Percentiles rank a stretch among this genome's conserved stretches.
phyloP scores from a whole-genome alignment of 2,113 vertebrate species.

The Colinus virginianus region DNA sequence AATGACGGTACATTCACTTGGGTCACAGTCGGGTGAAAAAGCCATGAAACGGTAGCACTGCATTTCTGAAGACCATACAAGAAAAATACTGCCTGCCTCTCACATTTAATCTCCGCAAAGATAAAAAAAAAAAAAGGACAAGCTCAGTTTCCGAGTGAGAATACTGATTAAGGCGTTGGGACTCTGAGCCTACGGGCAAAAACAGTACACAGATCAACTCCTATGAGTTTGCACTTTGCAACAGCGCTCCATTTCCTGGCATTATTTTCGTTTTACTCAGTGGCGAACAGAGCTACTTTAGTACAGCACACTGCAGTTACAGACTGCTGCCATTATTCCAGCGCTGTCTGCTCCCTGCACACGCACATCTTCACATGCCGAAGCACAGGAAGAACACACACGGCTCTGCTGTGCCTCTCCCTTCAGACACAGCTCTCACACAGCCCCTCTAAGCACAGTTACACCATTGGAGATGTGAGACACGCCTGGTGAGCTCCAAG shows the following conservation, averaged over 20 bases:
- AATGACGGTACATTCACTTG: neutral
- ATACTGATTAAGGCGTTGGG: slow-evolving; percentile 41
- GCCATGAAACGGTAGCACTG: neutral
- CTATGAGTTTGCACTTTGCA: neutral
- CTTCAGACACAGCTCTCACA: neutral
- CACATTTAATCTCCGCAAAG: slow-evolving; percentile 13
- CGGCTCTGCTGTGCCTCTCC: neutral
- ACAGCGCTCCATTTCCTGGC: neutral
- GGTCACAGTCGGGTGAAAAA: slow-evolving; percentile 58
- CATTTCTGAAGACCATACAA: slow-evolving; percentile 48
- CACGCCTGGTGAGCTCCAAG: neutral
- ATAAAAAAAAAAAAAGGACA: neutral
- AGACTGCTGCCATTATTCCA: neutral
- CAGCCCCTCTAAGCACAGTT: neutral
- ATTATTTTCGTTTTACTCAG: neutral
- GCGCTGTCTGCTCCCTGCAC: neutral
- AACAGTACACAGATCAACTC: neutral
- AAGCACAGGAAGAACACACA: neutral
- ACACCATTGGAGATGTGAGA: neutral
- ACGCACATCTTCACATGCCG: neutral
- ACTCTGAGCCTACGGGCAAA: neutral
- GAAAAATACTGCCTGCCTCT: slow-evolving; percentile 21
- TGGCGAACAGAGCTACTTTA: neutral
- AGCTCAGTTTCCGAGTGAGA: slow-evolving; percentile 12
- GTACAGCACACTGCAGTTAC: neutral